Evolutionary conservation across 2,113 vertebrate genomes (phyloP).

Genomic region (Ophthalmolycus amberensis): DNA sequence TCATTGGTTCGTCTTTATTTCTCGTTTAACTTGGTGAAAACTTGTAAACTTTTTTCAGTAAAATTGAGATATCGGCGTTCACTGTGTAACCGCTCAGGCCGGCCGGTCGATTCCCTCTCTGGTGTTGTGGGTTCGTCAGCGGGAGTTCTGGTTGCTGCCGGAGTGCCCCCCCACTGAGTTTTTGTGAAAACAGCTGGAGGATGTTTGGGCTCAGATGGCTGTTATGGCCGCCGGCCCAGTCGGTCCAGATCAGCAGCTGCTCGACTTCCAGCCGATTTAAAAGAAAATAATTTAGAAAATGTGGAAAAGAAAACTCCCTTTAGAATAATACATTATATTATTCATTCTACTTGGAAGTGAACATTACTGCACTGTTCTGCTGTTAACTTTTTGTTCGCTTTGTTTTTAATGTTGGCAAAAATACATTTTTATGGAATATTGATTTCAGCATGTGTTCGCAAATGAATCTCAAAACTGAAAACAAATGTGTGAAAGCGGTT

Average conservation of each 20-base stretch:
- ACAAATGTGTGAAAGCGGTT: no score
- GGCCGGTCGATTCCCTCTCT: background rate
- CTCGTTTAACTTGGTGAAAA: background rate
- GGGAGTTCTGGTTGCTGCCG: slow-evolving; percentile 1
- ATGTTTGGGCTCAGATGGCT: slow-evolving; percentile 40
- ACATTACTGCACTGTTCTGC: background rate
- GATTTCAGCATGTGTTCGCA: no score
- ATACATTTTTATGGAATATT: background rate
- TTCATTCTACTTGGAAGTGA: background rate
- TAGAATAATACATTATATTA: background rate
- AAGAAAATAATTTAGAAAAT: background rate
- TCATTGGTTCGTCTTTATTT: background rate
- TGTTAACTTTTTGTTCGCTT: background rate
- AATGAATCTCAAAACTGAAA: background rate
- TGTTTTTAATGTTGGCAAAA: background rate
- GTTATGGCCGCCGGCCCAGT: slow-evolving; percentile 16
- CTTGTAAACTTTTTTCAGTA: no score
- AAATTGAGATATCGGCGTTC: background rate
- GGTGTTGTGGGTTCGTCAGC: slow-evolving; percentile 6
- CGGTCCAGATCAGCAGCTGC: slow-evolving; percentile 24
- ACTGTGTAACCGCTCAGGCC: no score
- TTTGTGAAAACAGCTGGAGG: slow-evolving; percentile 62
- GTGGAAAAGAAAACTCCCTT: background rate
- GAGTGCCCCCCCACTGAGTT: slow-evolving; percentile 25
- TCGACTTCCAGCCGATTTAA: background rate